phyloP scores from a whole-genome alignment of 2,113 vertebrate genomes.

The Thermophis baileyi region DNA sequence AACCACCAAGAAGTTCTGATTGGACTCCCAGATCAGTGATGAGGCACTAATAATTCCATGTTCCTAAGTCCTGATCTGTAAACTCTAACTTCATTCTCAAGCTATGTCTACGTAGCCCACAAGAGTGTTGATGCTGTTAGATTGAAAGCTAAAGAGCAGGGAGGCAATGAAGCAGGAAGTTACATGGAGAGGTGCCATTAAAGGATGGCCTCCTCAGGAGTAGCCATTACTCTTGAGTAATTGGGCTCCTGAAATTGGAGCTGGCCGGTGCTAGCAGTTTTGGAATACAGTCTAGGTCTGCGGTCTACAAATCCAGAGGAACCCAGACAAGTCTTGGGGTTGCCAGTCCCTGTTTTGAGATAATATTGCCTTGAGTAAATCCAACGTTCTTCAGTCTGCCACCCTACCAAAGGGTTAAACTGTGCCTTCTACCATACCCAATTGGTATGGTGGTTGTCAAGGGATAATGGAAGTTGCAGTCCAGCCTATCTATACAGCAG shows the following conservation, averaged over 20 bases:
- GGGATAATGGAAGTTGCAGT: background rate
- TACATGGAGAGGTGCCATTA: background rate
- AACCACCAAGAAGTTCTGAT: background rate
- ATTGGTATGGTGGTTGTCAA: background rate
- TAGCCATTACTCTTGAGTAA: background rate
- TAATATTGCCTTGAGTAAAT: background rate
- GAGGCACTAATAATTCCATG: background rate
- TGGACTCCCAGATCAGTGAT: background rate
- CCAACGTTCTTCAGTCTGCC: background rate
- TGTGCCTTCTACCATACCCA: background rate
- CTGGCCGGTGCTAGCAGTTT: background rate
- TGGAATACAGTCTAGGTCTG: background rate
- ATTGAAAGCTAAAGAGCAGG: background rate
- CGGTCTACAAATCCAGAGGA: background rate
- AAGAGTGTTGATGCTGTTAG: background rate
- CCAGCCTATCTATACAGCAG: background rate
- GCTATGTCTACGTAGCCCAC: background rate
- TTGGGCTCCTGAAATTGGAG: background rate
- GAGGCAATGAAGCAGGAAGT: background rate
- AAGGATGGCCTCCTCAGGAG: background rate
- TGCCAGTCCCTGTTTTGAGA: background rate
- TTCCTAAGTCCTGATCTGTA: background rate
- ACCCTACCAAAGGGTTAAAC: background rate
- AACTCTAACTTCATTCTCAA: background rate
- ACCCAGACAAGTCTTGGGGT: background rate